These are phyloP conservation scores for Lycia hirtaria DNA, from an alignment of 2,888 invertebrate species.

Conservation along the genomic window DNA sequence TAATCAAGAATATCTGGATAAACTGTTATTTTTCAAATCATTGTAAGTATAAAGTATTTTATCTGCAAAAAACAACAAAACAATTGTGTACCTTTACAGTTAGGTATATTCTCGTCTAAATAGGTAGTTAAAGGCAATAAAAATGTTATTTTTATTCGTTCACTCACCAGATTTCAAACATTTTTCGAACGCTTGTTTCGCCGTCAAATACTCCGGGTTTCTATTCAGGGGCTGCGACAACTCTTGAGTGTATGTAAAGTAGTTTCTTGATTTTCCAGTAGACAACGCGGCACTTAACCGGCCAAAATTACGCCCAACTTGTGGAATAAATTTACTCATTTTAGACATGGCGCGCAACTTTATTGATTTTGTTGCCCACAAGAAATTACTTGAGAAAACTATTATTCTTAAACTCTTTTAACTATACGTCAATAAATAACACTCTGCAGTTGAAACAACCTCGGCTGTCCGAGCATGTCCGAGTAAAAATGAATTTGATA, in stretches of 20 bases:
- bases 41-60: no score
- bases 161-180: slow-evolving; percentile 91
- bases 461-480: no score
- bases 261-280: slow-evolving; percentile 79
- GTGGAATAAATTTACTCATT: slow-evolving; percentile 71
- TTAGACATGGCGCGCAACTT: slow-evolving; percentile 31
- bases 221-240: slow-evolving; percentile 91
- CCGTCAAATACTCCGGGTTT: slow-evolving; percentile 89
- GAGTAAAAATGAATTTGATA: no score
- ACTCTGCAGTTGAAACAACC: no score
- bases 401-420: no score
- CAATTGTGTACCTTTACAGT: no score
- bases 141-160: neutral
- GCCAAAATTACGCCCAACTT: slow-evolving; percentile 64
- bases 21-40: no score
- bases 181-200: slow-evolving; percentile 91
- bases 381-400: neutral
- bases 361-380: slow-evolving; percentile 8
- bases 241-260: slow-evolving; percentile 92
- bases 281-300: slow-evolving; percentile 65
- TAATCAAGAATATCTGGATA: no score
- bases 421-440: no score
- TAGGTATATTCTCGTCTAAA: no score
- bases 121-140: neutral
- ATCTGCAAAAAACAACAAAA: no score